Conservation (phyloP, 2,888 invertebrate genomes). For the Tachystola acroxantha region DNA sequence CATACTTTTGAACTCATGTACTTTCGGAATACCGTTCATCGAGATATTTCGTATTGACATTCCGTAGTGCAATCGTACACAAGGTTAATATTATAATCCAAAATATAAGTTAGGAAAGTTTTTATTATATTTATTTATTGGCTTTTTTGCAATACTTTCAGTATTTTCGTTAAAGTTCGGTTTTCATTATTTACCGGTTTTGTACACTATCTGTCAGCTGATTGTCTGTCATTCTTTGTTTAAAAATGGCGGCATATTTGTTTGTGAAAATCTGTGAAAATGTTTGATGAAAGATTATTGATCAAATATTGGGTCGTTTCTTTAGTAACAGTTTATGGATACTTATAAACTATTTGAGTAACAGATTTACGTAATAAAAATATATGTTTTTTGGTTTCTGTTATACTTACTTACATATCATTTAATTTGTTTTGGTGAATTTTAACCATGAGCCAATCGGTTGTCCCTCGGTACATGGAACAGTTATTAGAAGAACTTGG, state of each 20-base stretch:
- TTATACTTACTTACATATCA: conserved; percentile 16
- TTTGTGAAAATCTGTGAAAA: conserved; percentile 8
- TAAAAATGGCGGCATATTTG: conserved; percentile 34
- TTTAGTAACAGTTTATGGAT: conserved; percentile 13
- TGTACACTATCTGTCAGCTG: neutral
- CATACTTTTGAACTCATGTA: too few relatives aligned
- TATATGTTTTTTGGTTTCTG: too few relatives aligned
- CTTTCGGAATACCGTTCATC: too few relatives aligned
- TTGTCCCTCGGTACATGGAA: conserved; percentile 70
- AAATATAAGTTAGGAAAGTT: too few relatives aligned
- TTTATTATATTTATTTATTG: too few relatives aligned
- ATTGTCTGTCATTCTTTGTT: conserved; percentile 27
- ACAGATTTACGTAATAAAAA: too few relatives aligned
- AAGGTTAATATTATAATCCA: too few relatives aligned
- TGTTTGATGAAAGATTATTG: conserved; percentile 24
- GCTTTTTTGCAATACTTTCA: too few relatives aligned
- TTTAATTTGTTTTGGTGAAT: conserved; percentile 7
- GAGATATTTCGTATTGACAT: too few relatives aligned
- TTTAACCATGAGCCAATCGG: conserved; percentile 33
- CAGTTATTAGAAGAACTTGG: conserved; percentile 83
- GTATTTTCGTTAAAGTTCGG: neutral
- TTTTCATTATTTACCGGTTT: neutral
- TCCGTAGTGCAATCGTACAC: too few relatives aligned
- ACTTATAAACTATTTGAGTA: too few relatives aligned
- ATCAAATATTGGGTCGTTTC: conserved; percentile 19